phyloP scores from a whole-genome alignment of 2,888 invertebrate species.

The Hirtodrosophila duncani region DNA sequence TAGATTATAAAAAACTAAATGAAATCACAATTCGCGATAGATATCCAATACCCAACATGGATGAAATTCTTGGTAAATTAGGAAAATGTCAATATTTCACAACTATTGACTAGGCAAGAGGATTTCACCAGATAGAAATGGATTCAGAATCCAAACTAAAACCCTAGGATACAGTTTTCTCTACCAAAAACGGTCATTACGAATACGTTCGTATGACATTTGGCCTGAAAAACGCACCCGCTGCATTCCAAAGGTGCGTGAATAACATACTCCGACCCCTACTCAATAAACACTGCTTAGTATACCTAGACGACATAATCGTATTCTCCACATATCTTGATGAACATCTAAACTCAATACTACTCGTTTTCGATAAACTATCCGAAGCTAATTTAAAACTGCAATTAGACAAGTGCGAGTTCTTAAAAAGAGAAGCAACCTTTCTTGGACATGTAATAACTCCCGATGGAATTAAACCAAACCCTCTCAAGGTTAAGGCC shows the following conservation, averaged over 20 bases:
- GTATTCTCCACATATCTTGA: background rate
- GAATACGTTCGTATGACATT: too few relatives aligned
- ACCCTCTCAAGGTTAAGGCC: background rate
- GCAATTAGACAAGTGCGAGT: background rate
- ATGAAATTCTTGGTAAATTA: too few relatives aligned
- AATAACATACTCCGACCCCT: background rate
- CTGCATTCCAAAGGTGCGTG: background rate
- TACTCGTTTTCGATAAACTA: background rate
- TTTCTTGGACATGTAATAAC: background rate
- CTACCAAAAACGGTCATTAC: too few relatives aligned
- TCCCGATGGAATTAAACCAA: too few relatives aligned
- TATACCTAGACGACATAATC: background rate
- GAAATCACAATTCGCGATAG: background rate
- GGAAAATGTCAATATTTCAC: too few relatives aligned
- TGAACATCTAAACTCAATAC: background rate
- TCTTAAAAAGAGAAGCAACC: background rate
- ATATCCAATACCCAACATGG: background rate
- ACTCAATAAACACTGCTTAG: background rate
- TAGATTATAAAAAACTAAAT: background rate
- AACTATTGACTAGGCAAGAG: too few relatives aligned
- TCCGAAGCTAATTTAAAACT: background rate
- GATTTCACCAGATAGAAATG: too few relatives aligned
- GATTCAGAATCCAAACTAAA: background rate
- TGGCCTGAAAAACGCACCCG: too few relatives aligned
- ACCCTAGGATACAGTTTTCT: background rate